phyloP scores from a whole-genome alignment of 2,113 vertebrate genomes.

The Dicentrarchus labrax region DNA sequence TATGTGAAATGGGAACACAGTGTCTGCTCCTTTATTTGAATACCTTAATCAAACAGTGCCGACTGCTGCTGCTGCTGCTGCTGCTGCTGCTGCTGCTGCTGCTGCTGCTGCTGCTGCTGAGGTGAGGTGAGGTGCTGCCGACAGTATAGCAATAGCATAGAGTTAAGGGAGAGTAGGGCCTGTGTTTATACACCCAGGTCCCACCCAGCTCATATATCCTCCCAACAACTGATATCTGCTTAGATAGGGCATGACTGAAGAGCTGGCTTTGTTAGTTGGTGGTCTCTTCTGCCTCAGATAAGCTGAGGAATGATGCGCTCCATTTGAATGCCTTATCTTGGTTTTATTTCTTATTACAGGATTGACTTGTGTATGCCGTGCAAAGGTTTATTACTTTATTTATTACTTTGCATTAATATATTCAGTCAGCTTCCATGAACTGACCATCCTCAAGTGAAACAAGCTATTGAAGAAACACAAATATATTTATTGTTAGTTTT shows the following conservation, averaged over 20 bases:
- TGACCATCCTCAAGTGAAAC: constrained; percentile 31
- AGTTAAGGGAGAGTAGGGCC: constrained; percentile 60
- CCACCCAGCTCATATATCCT: constrained; percentile 84
- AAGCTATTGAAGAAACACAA: constrained; percentile 35
- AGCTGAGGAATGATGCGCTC: constrained; percentile 65
- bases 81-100: constrained; percentile 51
- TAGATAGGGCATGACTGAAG: constrained; percentile 76
- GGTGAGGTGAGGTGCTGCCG: constrained; percentile 49
- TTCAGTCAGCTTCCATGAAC: constrained; percentile 36
- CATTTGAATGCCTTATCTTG: constrained; percentile 76
- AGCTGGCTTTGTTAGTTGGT: constrained; percentile 80
- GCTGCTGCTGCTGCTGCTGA: constrained; percentile 53
- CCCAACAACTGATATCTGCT: constrained; percentile 81
- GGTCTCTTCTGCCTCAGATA: constrained; percentile 74
- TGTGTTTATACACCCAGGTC: constrained; percentile 77
- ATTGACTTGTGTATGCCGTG: constrained; percentile 40
- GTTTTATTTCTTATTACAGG: constrained; percentile 66
- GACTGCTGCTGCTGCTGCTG: constrained; percentile 58
- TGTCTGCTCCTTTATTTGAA: constrained; percentile 81
- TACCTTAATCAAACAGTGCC: constrained; percentile 82
- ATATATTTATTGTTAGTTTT: constrained; percentile 33
- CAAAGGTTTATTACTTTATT: no score
- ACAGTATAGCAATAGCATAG: constrained; percentile 62
- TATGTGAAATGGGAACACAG: constrained; percentile 72
- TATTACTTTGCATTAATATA: constrained; percentile 60